These are phyloP conservation scores for Mythimna pallens DNA, from an alignment of 2,888 invertebrate genomes.

Conservation along the genomic window DNA sequence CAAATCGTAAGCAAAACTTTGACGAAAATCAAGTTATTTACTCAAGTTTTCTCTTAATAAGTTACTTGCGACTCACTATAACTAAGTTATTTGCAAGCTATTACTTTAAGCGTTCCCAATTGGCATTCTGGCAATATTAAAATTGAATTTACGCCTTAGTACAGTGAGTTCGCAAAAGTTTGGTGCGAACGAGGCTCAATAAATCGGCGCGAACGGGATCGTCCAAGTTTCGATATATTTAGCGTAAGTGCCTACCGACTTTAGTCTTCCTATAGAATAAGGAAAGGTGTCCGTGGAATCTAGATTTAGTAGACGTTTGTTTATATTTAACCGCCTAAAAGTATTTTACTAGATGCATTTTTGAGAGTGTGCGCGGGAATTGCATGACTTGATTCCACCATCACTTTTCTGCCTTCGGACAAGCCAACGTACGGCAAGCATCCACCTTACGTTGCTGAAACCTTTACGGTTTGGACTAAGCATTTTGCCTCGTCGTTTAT, in stretches of 20 bases:
- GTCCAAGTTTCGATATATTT: slow-evolving; percentile 77
- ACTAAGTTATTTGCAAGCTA: slow-evolving; percentile 64
- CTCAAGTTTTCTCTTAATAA: slow-evolving; percentile 45
- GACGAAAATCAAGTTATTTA: slow-evolving; percentile 33
- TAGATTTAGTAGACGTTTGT: slow-evolving; percentile 7
- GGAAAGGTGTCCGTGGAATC: slow-evolving; percentile 33
- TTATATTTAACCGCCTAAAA: background rate
- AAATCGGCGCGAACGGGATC: slow-evolving; percentile 74
- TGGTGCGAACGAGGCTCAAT: slow-evolving; percentile 65
- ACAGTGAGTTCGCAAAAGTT: slow-evolving; percentile 61
- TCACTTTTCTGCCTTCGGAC: no score
- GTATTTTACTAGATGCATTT: background rate
- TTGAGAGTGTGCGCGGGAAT: no score
- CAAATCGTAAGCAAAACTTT: slow-evolving; percentile 30
- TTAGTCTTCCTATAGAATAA: slow-evolving; percentile 55
- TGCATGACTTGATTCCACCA: no score
- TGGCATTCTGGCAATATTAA: slow-evolving; percentile 69
- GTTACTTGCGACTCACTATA: slow-evolving; percentile 55
- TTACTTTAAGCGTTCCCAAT: slow-evolving; percentile 63
- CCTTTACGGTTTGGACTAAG: no score
- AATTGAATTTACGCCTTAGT: slow-evolving; percentile 70
- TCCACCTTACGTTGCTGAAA: no score
- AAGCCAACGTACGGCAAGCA: no score
- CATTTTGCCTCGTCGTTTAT: no score
- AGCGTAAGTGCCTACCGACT: slow-evolving; percentile 59